Conservation (phyloP, 2,113 vertebrate genomes). For the Circaetus cinerascens region DNA sequence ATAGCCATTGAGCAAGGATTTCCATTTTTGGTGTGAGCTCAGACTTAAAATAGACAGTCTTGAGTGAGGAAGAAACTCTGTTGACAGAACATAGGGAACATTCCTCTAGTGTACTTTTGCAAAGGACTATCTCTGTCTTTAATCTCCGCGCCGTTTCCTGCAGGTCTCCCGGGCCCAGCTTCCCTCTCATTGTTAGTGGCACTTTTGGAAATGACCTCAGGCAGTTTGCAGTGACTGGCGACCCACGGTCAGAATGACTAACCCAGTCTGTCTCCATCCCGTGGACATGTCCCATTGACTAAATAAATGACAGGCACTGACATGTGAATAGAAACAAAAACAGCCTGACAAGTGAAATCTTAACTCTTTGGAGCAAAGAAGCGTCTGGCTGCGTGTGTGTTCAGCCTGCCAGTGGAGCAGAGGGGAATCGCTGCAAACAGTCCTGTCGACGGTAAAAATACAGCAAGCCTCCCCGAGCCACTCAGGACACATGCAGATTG, state of each 20-base stretch:
- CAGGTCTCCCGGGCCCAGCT: constrained; percentile 58
- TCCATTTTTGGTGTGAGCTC: constrained; percentile 60
- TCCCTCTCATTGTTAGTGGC: constrained; percentile 62
- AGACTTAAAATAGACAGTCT: constrained; percentile 66
- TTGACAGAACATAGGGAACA: constrained; percentile 58
- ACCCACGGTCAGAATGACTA: constrained; percentile 67
- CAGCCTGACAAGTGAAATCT: constrained; percentile 46
- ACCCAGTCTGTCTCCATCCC: constrained; percentile 71
- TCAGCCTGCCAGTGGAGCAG: neutral
- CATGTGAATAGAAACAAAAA: constrained; percentile 61
- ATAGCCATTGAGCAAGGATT: constrained; percentile 42
- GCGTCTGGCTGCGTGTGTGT: neutral
- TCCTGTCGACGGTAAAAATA: rapidly evolving
- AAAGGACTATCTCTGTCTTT: constrained; percentile 66
- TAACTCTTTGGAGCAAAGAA: constrained; percentile 35
- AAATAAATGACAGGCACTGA: constrained; percentile 64
- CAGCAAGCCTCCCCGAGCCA: neutral
- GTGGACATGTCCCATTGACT: constrained; percentile 60
- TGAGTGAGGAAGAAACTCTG: constrained; percentile 64
- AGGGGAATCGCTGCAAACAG: neutral
- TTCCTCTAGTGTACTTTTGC: constrained; percentile 59
- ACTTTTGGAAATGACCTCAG: constrained; percentile 72
- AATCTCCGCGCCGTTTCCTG: constrained; percentile 67
- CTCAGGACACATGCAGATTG: neutral
- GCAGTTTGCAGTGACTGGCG: constrained; percentile 53